Evolutionary conservation across 2,888 invertebrate genomes (phyloP), one percentile per base, ranked within the genome.

Genomic region (Oligia fasciuncula): DNA sequence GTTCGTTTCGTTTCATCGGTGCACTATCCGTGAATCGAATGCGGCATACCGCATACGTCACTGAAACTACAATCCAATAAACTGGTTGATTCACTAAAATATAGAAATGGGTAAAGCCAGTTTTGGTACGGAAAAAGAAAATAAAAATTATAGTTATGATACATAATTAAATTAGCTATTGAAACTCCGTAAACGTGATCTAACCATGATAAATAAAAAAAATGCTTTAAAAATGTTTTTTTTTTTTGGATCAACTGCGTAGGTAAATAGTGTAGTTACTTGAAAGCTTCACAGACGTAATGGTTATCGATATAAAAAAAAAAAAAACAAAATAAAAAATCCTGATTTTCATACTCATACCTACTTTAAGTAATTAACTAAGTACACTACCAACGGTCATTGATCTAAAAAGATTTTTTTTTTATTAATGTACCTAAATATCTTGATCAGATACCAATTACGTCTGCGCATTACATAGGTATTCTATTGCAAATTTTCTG

Each of bases 1-100:
- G 60, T 4, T 69, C 62, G 78, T 68, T 54, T 23, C 76, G 35
- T 63, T 49, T 85, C 35, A 67, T 73, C 51, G 60, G 60, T 66
- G 66, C 66, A 35, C 23, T 85, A 66, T 19, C 43, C 46, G 40
- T 70, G 46, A 54, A 76, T 60, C 29, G 29, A 29, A 29, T 29
- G 29, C 23, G 35, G 19, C 13, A 68, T 29, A 29, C 6, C 2
- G 19, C 9, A 63, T 62, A 62, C 46, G 81, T 60, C 66, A 75
- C n/a, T 43, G 62, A 49, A 62, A 35, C 17, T 9, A n/a, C 5
- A n/a, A 49, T 67, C 8, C 23, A 43, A 70, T 43, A 62, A 77
- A 73, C 49, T 73, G 9, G 49, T 69, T 66, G 13, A 6, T 29
- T 82, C 19, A 46, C 19, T n/a, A 29, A 65, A 17, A 29, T 62